Percentiles rank a stretch among this genome's conserved stretches.
These are phyloP conservation scores for Teleogryllus occipitalis DNA, from an alignment of 1,140 invertebrate species.

Conservation along the genomic window DNA sequence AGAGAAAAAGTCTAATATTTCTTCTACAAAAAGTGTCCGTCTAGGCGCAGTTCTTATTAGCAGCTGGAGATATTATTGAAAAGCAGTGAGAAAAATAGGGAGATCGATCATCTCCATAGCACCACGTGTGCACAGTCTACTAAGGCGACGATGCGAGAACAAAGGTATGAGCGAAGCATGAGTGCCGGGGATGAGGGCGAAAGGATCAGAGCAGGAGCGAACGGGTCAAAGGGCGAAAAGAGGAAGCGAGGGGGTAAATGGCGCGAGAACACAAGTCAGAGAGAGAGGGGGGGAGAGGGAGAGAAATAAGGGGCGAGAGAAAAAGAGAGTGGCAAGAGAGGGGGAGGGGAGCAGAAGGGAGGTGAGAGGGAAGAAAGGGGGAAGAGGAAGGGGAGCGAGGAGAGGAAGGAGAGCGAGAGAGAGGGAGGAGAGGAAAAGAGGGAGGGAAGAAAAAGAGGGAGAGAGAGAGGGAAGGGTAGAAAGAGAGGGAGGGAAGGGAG, in stretches of 20 bases:
- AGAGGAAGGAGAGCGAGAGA: no score
- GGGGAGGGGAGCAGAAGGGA: background rate
- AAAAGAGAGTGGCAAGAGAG: background rate
- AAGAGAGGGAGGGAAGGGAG: background rate
- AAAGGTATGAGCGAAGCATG: no score
- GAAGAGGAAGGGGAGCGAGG: background rate
- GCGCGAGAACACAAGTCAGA: no score
- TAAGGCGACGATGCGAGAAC: no score
- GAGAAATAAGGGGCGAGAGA: background rate
- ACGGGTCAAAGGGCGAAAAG: background rate
- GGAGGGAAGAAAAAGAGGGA: background rate
- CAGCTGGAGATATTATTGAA: no score
- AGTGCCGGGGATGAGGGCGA: background rate
- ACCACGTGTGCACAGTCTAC: no score
- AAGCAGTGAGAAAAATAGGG: no score
- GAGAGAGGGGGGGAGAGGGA: background rate
- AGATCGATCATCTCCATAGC: no score
- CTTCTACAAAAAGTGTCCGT: no score
- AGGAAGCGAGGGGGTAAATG: no score
- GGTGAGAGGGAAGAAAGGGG: background rate
- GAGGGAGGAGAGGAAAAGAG: background rate
- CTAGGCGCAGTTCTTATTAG: no score
- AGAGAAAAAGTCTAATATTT: background rate
- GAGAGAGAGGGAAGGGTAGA: background rate
- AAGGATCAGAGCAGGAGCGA: background rate